These are phyloP conservation scores for Triops cancriformis DNA, from an alignment of 1,140 invertebrate species.

Conservation along the genomic window DNA sequence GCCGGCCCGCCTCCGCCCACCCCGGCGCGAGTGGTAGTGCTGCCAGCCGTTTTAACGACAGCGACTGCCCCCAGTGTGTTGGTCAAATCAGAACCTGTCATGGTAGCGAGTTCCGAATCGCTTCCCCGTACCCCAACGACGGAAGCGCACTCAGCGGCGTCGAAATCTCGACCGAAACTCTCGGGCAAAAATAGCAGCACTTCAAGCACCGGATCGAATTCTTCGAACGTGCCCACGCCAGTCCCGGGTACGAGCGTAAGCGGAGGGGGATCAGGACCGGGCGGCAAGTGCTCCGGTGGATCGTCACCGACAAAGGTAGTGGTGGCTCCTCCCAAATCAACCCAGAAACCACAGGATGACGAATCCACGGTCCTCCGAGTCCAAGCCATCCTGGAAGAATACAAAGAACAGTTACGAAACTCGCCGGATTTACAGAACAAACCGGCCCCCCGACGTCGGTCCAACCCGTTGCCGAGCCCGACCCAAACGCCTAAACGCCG, in stretches of 20 bases:
- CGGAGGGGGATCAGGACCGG: constrained; percentile 34
- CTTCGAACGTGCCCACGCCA: constrained; percentile 12
- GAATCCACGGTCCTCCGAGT: constrained; percentile 71
- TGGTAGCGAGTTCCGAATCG: constrained; percentile 51
- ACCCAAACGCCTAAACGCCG: constrained; percentile 60
- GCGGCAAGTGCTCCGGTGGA: constrained; percentile 7
- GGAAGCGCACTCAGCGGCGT: constrained; percentile 26
- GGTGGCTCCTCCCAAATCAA: constrained; percentile 51
- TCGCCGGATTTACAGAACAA: constrained; percentile 71
- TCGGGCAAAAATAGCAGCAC: constrained; percentile 45
- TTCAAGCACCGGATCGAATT: constrained; percentile 45
- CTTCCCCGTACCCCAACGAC: constrained; percentile 40
- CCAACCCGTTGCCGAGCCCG: constrained; percentile 63
- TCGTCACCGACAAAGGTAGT: constrained; percentile 13
- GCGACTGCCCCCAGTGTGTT: background rate
- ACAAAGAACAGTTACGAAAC: constrained; percentile 67
- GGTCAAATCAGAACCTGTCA: constrained; percentile 44
- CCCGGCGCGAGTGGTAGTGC: constrained; percentile 31
- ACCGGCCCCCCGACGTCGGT: constrained; percentile 61
- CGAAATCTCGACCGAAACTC: constrained; percentile 46
- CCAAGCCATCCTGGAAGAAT: constrained; percentile 67
- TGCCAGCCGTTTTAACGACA: constrained; percentile 29
- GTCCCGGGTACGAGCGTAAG: constrained; percentile 33
- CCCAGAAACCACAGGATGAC: constrained; percentile 68
- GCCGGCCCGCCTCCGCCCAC: constrained; percentile 30